phyloP scores from a whole-genome alignment of 2,113 vertebrate species.

The Macrotis lagotis region DNA sequence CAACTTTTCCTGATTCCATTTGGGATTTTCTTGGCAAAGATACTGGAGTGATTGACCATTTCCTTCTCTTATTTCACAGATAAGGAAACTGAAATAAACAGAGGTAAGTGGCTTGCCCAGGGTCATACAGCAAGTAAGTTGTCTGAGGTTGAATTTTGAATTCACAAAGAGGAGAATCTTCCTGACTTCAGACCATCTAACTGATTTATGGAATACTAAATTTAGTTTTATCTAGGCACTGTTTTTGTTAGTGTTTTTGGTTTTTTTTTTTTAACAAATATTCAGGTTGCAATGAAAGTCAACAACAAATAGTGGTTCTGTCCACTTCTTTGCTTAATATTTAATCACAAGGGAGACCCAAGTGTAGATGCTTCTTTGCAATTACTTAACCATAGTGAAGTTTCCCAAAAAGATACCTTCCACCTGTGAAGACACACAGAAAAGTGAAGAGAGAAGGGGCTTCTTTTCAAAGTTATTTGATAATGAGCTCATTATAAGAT shows the following conservation, averaged over 20 bases:
- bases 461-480: neutral
- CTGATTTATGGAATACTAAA: neutral
- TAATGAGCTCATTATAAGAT: neutral
- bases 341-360: neutral
- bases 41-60: too few species aligned
- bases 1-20: too few species aligned
- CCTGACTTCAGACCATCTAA: too few species aligned
- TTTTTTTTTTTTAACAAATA: neutral
- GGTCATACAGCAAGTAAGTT: too few species aligned
- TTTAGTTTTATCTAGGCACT: neutral
- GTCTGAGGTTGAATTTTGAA: too few species aligned
- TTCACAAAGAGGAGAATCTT: too few species aligned
- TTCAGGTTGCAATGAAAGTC: neutral
- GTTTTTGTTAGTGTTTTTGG: too few species aligned
- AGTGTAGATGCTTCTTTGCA: neutral
- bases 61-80: too few species aligned
- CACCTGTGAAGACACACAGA: neutral
- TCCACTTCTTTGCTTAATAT: neutral
- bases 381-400: neutral
- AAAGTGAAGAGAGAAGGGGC: neutral
- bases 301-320: neutral
- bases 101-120: too few species aligned
- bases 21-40: too few species aligned
- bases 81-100: too few species aligned
- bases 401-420: neutral